phyloP scores from a whole-genome alignment of 2,113 vertebrate species.

The Anguilla japonica region DNA sequence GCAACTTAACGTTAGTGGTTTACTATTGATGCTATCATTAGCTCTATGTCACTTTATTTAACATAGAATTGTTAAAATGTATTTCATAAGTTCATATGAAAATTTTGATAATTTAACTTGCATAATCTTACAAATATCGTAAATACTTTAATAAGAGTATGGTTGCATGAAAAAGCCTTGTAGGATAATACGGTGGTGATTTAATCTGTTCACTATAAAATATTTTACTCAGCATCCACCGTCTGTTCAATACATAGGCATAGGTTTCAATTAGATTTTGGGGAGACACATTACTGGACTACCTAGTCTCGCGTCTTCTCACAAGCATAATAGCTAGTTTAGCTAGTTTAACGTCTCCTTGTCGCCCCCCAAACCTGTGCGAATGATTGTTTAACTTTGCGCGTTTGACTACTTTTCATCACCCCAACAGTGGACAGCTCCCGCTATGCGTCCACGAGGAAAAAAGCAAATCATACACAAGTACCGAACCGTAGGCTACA shows the following conservation, averaged over 20 bases:
- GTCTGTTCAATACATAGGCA: not conserved
- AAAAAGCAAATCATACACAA: not conserved
- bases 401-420: conserved; percentile 4
- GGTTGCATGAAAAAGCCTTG: not conserved
- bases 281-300: no score
- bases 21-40: no score
- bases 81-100: not conserved
- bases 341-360: no score
- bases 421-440: conserved; percentile 24
- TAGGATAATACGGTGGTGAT: not conserved
- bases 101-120: not conserved
- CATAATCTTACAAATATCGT: not conserved
- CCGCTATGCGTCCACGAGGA: not conserved
- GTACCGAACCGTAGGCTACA: not conserved
- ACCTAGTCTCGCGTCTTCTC: no score
- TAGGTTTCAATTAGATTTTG: no score
- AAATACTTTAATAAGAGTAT: not conserved
- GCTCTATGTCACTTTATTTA: no score
- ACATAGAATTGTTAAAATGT: no score
- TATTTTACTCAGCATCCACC: not conserved
- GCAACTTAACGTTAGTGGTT: no score
- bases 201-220: not conserved
- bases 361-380: no score
- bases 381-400: not conserved
- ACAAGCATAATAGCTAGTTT: no score